Base-by-base conservation (phyloP, 2,113 vertebrate species). In the Eptatretus burgeri region DNA sequence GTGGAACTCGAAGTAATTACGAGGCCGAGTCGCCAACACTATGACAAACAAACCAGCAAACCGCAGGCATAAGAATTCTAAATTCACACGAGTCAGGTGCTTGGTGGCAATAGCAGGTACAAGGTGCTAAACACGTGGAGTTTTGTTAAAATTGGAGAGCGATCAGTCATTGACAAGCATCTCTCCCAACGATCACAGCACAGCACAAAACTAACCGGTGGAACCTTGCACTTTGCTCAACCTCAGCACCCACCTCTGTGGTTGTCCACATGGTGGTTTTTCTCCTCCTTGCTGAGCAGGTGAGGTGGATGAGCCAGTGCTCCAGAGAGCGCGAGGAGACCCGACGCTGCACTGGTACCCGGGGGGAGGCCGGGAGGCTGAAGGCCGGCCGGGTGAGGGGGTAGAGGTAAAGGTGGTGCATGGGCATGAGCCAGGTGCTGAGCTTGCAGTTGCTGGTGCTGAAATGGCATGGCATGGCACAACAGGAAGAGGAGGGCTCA, bases 381-480 rank as follows among this genome's bases (percentile, higher is more conserved):
- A 62, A 83, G 70, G 9, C 81, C 81, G 0, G 81, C 80, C 20
- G 81, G 81, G 52, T 83, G 81, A 0, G 81, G 80, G 49, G 81
- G 81, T 65, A 83, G 77, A 1, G 81, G 81, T 66, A 83, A 78
- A 0, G 81, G 80, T 64, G 82, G 76, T 73, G 78, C 81, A 65
- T 83, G 81, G 69, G 79, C 80, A 62, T 83, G 81, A 69, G 80
- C 81, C 50, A 83, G 72, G 76, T 83, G 81, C 72, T 83, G 81
- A 67, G 81, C 81, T 70, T 83, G 81, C 74, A 83, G 79, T 75
- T 83, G 81, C 69, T 83, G 65, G 41, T 66, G 81, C 81, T 83
- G 81, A 80, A 82, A 79, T 77, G 79, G 27, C 27, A 41, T 83
- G 81, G 80, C 81, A 79, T 77, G 79, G 27, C 27, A 41, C 27